A percentile compares a stretch with the other conserved stretches of the same genome.
phyloP scores from a whole-genome alignment of 2,113 vertebrate species.

The Euleptes europaea region DNA sequence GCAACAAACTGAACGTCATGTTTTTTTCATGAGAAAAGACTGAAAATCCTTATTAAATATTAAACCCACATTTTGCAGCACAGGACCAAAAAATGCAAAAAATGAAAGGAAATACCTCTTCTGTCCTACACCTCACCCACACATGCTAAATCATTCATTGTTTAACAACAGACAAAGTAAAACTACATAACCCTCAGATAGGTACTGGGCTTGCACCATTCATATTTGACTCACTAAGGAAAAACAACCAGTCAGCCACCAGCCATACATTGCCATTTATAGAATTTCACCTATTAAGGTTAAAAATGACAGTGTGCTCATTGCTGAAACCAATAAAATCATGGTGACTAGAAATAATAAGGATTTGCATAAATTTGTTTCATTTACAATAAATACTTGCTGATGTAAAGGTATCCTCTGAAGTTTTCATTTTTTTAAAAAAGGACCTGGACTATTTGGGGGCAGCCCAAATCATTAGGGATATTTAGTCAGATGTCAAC shows the following conservation, averaged over 20 bases:
- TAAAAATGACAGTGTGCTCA: conserved; percentile 11
- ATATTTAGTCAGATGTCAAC: background rate
- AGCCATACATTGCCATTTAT: background rate
- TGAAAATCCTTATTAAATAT: conserved; percentile 69
- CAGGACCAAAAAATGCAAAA: background rate
- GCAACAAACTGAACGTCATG: conserved; percentile 59
- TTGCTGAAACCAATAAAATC: background rate
- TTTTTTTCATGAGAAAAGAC: conserved; percentile 73
- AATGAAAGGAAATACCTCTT: conserved; percentile 33
- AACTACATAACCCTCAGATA: background rate
- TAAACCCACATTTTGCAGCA: conserved; percentile 53
- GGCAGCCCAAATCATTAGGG: background rate
- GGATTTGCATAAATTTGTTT: too few species aligned
- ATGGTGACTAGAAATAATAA: background rate
- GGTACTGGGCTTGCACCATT: background rate
- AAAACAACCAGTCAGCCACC: background rate
- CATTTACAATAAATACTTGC: background rate
- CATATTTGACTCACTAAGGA: conserved; percentile 2
- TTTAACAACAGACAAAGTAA: background rate
- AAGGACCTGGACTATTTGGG: background rate
- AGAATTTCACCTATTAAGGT: background rate
- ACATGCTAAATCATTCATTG: conserved; percentile 39
- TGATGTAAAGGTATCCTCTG: background rate
- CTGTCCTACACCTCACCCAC: background rate
- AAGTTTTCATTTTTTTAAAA: background rate